These are phyloP conservation scores for Subanguina moxae DNA, from an alignment of 1,140 invertebrate species.

Conservation along the genomic window DNA sequence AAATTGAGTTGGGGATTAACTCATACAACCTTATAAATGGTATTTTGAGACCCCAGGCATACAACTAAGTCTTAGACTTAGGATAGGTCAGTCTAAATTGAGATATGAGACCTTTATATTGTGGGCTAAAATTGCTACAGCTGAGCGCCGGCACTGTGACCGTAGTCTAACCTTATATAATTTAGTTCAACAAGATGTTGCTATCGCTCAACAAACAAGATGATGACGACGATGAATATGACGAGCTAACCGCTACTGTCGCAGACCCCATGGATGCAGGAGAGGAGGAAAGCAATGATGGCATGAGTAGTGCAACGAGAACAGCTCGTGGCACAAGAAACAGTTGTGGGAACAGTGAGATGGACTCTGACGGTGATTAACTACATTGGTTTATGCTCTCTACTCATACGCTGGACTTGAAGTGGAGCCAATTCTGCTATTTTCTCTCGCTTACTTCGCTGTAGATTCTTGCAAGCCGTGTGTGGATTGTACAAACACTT, in stretches of 20 bases:
- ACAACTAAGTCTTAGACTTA: no score
- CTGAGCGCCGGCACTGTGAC: not conserved
- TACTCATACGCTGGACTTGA: no score
- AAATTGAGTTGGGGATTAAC: no score
- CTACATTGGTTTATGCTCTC: no score
- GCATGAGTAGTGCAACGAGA: not conserved
- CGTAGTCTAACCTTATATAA: conserved; percentile 1
- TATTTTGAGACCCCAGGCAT: no score
- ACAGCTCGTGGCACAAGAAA: not conserved
- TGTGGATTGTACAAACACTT: no score
- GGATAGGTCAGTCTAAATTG: no score
- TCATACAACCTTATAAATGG: no score
- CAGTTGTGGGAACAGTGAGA: not conserved
- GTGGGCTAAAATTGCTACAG: not conserved
- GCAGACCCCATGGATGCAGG: not conserved
- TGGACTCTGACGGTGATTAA: not conserved
- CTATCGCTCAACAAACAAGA: conserved; percentile 49
- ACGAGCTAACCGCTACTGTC: conserved; percentile 5
- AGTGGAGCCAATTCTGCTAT: no score
- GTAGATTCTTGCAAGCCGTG: no score
- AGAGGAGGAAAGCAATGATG: not conserved
- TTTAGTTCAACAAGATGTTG: conserved; percentile 53
- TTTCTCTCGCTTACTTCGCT: no score
- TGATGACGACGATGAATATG: conserved; percentile 27
- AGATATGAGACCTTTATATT: conserved; percentile 3